A percentile compares a stretch with the other conserved stretches of the same genome.
phyloP scores from a whole-genome alignment of 2,888 invertebrate genomes.

The Tachystola acroxantha region DNA sequence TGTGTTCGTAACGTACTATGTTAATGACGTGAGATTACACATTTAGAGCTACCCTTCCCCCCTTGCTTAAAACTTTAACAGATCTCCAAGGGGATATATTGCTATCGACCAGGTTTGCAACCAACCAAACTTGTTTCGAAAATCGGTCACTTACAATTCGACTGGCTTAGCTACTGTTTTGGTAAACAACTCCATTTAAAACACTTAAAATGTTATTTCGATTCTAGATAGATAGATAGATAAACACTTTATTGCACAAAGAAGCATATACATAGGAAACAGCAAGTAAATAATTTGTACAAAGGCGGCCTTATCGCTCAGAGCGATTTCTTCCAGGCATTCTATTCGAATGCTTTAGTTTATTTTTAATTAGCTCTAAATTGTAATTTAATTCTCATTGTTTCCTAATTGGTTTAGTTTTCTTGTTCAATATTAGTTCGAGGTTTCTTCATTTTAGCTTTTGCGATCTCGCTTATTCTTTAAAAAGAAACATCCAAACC shows the following conservation, averaged over 20 bases:
- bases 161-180: background rate
- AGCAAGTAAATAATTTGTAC: too few relatives aligned
- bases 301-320: too few relatives aligned
- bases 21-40: background rate
- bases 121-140: constrained; percentile 1
- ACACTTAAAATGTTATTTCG: too few relatives aligned
- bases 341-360: background rate
- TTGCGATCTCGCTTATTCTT: too few relatives aligned
- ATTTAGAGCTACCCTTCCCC: too few relatives aligned
- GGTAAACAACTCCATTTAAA: background rate
- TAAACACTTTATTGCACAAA: too few relatives aligned
- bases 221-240: too few relatives aligned
- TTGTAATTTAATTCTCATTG: background rate
- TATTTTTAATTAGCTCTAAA: background rate
- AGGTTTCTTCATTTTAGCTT: background rate
- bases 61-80: background rate
- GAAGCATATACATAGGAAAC: too few relatives aligned
- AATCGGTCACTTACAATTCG: constrained; percentile 3
- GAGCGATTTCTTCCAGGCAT: too few relatives aligned
- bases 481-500: too few relatives aligned
- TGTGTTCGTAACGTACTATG: constrained; percentile 1
- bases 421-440: background rate
- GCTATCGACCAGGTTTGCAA: background rate
- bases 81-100: background rate
- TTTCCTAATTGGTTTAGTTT: background rate